These are phyloP conservation scores for Gryllus longicercus DNA, from an alignment of 2,888 invertebrate genomes.

Conservation along the genomic window DNA sequence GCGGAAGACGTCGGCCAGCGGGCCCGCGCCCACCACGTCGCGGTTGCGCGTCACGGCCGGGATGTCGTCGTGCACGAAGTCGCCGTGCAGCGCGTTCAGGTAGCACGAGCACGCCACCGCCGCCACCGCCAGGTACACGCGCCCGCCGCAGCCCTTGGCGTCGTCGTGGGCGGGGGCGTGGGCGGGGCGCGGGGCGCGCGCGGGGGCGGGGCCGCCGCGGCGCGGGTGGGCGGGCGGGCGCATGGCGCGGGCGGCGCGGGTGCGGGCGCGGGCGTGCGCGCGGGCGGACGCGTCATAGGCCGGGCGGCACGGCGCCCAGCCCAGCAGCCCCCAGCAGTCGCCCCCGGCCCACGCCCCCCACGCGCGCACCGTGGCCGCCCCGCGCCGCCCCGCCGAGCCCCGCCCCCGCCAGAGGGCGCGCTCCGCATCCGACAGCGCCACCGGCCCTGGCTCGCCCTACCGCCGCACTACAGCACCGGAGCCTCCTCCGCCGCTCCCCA, in stretches of 20 bases:
- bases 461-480: background rate
- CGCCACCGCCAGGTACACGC: constrained; percentile 57
- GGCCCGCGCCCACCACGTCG: constrained; percentile 69
- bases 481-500: background rate
- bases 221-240: constrained; percentile 68
- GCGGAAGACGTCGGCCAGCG: constrained; percentile 60
- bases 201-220: constrained; percentile 80
- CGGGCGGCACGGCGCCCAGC: background rate
- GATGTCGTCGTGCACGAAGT: constrained; percentile 86
- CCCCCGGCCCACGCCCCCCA: constrained; percentile 20
- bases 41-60: constrained; percentile 77
- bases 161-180: constrained; percentile 77
- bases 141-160: constrained; percentile 43
- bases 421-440: too few species aligned
- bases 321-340: constrained; percentile 11
- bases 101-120: constrained; percentile 67
- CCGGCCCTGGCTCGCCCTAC: too few species aligned
- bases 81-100: constrained; percentile 69
- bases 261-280: background rate
- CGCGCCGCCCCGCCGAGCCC: background rate
- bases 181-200: constrained; percentile 80
- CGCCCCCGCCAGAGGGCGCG: background rate
- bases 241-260: constrained; percentile 60
- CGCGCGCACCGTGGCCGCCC: background rate
- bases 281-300: background rate